These are phyloP conservation scores for Lottia scabra DNA, from an alignment of 2,888 invertebrate genomes.

Conservation along the genomic window DNA sequence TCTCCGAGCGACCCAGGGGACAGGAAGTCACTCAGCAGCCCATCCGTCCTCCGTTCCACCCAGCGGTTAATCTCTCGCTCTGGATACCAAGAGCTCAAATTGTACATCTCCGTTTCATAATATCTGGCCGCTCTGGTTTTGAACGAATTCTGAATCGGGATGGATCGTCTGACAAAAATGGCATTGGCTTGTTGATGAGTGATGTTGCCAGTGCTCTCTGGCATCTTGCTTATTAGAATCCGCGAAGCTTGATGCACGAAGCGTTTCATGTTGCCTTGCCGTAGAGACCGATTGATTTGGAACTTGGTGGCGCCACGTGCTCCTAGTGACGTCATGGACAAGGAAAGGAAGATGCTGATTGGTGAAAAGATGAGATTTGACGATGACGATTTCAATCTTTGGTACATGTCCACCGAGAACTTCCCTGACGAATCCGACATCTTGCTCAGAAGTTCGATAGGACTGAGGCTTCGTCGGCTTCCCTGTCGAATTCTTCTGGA, in stretches of 20 bases:
- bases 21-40: not conserved
- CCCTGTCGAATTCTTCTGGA: not conserved
- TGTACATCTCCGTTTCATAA: not conserved
- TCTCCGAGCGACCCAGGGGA: not conserved
- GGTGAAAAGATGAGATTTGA: constrained; percentile 19
- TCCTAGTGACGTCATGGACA: constrained; percentile 14
- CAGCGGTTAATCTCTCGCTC: not conserved
- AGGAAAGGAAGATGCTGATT: constrained; percentile 12
- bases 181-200: not conserved
- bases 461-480: not conserved
- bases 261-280: not conserved
- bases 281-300: not conserved
- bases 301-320: constrained; percentile 8
- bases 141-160: not conserved
- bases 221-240: not conserved
- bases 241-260: not conserved
- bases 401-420: constrained; percentile 8
- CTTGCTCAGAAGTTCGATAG: not conserved
- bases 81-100: not conserved
- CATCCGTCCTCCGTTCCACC: not conserved
- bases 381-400: not conserved
- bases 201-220: not conserved
- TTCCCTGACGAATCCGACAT: not conserved
- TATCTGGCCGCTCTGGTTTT: not conserved
- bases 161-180: not conserved